These are phyloP conservation scores for Perca schrenkii DNA, from an alignment of 2,113 vertebrate genomes.

Conservation along the genomic window DNA sequence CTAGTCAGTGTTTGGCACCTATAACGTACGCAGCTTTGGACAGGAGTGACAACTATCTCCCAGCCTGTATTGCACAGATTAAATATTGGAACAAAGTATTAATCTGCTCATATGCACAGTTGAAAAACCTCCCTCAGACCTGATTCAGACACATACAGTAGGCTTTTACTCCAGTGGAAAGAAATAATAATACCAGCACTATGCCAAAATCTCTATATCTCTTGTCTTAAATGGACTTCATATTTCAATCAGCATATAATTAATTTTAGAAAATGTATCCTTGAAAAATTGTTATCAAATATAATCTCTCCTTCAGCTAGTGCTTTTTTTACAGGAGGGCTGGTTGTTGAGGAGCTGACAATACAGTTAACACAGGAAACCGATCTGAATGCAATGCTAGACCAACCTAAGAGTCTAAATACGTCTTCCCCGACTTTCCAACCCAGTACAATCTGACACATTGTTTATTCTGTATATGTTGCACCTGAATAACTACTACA, in stretches of 20 bases:
- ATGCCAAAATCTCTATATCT: conserved; percentile 24
- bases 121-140: conserved; percentile 38
- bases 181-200: conserved; percentile 25
- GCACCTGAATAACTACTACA: conserved; percentile 10
- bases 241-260: conserved; percentile 43
- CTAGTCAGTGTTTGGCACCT: conserved; percentile 92
- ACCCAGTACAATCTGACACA: conserved; percentile 21
- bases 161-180: conserved; percentile 70
- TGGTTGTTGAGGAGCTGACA: conserved; percentile 6
- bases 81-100: conserved; percentile 31
- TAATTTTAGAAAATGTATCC: conserved; percentile 17
- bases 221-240: not conserved
- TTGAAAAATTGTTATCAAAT: conserved; percentile 29
- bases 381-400: conserved; percentile 8
- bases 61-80: conserved; percentile 21
- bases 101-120: conserved; percentile 29
- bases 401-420: conserved; percentile 16
- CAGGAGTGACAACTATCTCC: conserved; percentile 15
- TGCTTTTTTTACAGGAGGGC: conserved; percentile 26
- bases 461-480: conserved; percentile 56
- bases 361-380: conserved; percentile 23
- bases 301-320: conserved; percentile 21
- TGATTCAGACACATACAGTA: conserved; percentile 61
- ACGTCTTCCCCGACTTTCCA: not conserved
- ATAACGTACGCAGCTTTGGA: conserved; percentile 53